A percentile compares a stretch with the other conserved stretches of the same genome.
Conservation (phyloP, 2,113 vertebrate genomes). For the Oryzias woworae region DNA sequence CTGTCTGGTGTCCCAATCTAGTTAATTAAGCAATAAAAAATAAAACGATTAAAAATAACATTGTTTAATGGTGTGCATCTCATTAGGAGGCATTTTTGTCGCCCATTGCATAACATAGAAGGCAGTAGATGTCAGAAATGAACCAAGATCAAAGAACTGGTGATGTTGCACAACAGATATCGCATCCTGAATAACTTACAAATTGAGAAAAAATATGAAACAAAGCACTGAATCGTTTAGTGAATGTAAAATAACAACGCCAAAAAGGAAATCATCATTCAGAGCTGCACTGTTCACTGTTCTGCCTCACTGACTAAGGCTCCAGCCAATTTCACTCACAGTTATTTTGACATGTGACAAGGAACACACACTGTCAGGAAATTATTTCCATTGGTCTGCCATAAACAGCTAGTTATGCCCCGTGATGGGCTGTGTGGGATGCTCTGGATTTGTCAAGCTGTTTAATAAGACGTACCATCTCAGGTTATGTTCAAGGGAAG, state of each 20-base stretch:
- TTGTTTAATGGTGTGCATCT: slow-evolving; percentile 63
- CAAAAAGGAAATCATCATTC: slow-evolving; percentile 35
- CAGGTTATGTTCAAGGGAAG: slow-evolving; percentile 9
- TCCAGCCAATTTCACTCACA: slow-evolving; percentile 65
- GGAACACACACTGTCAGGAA: slow-evolving; percentile 43
- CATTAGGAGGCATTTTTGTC: slow-evolving; percentile 64
- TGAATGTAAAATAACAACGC: slow-evolving; percentile 10
- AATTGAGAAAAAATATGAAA: slow-evolving; percentile 15
- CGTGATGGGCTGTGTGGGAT: slow-evolving; percentile 27
- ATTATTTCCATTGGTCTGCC: slow-evolving; percentile 50
- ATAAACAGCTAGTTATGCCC: slow-evolving; percentile 44
- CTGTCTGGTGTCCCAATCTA: slow-evolving; percentile 23
- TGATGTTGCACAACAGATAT: slow-evolving; percentile 16
- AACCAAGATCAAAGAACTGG: slow-evolving; percentile 35
- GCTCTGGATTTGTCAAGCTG: slow-evolving; percentile 18
- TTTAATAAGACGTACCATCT: slow-evolving; percentile 17
- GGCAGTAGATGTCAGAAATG: slow-evolving; percentile 36
- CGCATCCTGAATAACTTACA: slow-evolving; percentile 31
- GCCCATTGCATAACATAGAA: slow-evolving; percentile 65
- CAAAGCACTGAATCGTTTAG: slow-evolving; percentile 6
- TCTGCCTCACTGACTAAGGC: slow-evolving; percentile 60
- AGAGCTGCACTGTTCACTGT: slow-evolving; percentile 29
- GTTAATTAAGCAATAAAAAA: slow-evolving; percentile 58
- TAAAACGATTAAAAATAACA: slow-evolving; percentile 43
- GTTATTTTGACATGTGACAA: slow-evolving; percentile 71